Base-by-base conservation (phyloP, 2,797 vertebrate species). In the Gallirallus australis region DNA sequence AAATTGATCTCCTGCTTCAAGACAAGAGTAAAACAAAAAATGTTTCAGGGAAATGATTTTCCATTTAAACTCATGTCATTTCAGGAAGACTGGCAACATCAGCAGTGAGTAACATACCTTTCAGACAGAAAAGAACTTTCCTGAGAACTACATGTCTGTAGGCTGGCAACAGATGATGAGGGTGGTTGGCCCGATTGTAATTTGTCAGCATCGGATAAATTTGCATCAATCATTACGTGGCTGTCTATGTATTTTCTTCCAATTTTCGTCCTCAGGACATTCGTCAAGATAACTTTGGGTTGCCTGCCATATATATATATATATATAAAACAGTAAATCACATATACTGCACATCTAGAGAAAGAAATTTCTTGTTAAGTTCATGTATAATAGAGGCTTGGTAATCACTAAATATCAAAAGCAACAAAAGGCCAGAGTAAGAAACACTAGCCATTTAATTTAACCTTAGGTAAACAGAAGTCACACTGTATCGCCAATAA, bases 221-320 rank as follows among this genome's bases (percentile, higher is more conserved):
- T 97, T 97, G 96, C 97, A 98, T 96, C 97, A 93, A 94, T 96
- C 97, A 96, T 97, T 97, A 97, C 66, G 16, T 96, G 94, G 79
- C 76, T 97, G 93, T 98, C 97, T 97, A 96, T 72, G 93, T 98
- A 98, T 96, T 98, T 97, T 96, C 98, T 97, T 98, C 98, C 98
- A 97, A 96, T 97, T 97, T 97, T 98, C 89, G 98, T 98, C 97
- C 94, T 98, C 96, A 98, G 97, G 91, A 98, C 65, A 97, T 98
- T 98, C 96, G 97, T 98, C 98, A 98, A 98, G 94, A 97, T 95
- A 98, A 98, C 97, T 98, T 93, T 98, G 96, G 98, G 98, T 98
- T 98, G 97, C 98, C 98, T 98, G 98, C 96, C 97, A 96, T 52
- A 97, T 53, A 98, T 90, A 98, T 91, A 98, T 89, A 98, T 37